These are phyloP conservation scores for Cephonodes hylas DNA, from an alignment of 2,888 invertebrate species.

Conservation along the genomic window DNA sequence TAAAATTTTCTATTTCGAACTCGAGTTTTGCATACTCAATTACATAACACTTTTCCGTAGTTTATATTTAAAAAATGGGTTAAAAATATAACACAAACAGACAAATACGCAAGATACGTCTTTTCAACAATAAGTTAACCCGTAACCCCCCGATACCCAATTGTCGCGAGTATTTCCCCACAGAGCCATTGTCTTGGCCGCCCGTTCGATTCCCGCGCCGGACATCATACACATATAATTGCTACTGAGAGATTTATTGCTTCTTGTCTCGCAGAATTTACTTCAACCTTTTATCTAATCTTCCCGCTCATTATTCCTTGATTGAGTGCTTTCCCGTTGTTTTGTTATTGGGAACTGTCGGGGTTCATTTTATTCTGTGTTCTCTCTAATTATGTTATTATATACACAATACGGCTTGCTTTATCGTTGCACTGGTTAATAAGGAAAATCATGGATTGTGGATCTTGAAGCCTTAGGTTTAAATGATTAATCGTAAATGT, in stretches of 20 bases:
- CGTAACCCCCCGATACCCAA: slow-evolving; percentile 38
- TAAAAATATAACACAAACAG: neutral
- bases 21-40: no score
- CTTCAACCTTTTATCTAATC: slow-evolving; percentile 70
- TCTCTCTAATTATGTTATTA: slow-evolving; percentile 17
- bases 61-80: no score
- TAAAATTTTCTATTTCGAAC: no score
- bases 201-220: slow-evolving; percentile 44
- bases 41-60: no score
- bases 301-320: slow-evolving; percentile 61
- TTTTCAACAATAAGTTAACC: slow-evolving; percentile 2
- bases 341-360: slow-evolving; percentile 42
- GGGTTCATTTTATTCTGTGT: slow-evolving; percentile 19
- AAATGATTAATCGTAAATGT: neutral
- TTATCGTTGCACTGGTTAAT: no score
- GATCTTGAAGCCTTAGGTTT: neutral
- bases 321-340: slow-evolving; percentile 61
- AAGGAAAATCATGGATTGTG: no score
- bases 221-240: slow-evolving; percentile 70
- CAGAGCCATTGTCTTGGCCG: slow-evolving; percentile 52
- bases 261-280: slow-evolving; percentile 56
- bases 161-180: slow-evolving; percentile 62
- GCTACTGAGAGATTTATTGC: slow-evolving; percentile 70
- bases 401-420: slow-evolving; percentile 6
- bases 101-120: neutral